Evolutionary conservation across 2,888 invertebrate genomes (phyloP), one percentile per base, ranked within the genome.

Genomic region (Cabera pusaria): DNA sequence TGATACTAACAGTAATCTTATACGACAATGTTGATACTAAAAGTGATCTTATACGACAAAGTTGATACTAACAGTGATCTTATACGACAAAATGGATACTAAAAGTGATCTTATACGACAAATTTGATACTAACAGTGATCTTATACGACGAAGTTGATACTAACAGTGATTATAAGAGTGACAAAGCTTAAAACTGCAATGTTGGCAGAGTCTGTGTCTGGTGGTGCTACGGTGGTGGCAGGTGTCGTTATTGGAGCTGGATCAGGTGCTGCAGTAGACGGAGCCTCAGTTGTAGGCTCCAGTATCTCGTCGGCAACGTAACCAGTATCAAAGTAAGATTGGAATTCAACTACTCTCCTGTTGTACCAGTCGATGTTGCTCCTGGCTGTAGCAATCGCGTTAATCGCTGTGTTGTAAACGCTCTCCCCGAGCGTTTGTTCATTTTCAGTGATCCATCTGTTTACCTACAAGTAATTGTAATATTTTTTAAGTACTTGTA

Each of bases 271-370:
- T 4, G 31, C 22, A 4, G 35, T 26, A 10, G 32, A 26, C 20
- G 23, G 33, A 8, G 41, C 45, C 2, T 56, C 59, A 14, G 16
- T 44, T 1, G 44, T 37, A 1, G 63, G 59, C 9, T 63, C 59
- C 5, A 74, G 48, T 5, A 74, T 48, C 0, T 44, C 49, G 0
- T 64, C 67, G 6, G 80, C 78, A 0, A 64, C 58, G 33, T 74
- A 88, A 17, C 87, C 86, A 22, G 43, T 60, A 1, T 81, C 76
- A 16, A 86, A 79, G 56, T 65, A 88, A 0, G 24, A 20, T 0
- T 47, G 49, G 17, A 86, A 64, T 36, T 88, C 88, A 0, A 42
- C 7, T 1, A 64, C 39, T 12, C 84, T 72, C 1, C 36, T 11
- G 1, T 24, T 19, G 3, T 77, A 73, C 80, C 85, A 87, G 0